phyloP scores from a whole-genome alignment of 2,113 vertebrate species.

The Gracilinanus agilis region DNA sequence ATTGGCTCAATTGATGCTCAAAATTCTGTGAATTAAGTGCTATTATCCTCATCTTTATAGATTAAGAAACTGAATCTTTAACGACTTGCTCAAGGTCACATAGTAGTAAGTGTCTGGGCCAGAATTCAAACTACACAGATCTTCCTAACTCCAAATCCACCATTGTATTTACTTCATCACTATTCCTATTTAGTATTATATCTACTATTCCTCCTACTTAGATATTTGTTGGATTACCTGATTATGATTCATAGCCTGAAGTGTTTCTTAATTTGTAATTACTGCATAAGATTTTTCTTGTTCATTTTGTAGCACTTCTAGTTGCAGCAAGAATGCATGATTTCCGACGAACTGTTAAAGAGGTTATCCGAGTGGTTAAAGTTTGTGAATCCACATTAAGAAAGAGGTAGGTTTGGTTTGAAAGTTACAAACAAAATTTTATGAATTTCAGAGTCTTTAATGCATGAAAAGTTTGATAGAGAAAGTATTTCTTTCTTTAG shows the following conservation, averaged over 20 bases:
- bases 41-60: neutral
- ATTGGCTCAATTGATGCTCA: neutral
- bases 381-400: constrained; percentile 95
- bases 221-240: neutral
- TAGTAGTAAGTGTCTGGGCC: neutral
- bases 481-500: neutral
- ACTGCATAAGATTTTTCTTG: constrained; percentile 46
- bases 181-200: neutral
- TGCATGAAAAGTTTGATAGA: neutral
- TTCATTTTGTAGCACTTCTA: constrained; percentile 89
- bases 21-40: neutral
- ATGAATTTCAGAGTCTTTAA: neutral
- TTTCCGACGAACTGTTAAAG: constrained; percentile 95
- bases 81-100: neutral
- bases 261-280: neutral
- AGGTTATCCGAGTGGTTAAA: constrained; percentile 95
- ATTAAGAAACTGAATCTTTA: neutral
- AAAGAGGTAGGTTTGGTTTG: constrained; percentile 90
- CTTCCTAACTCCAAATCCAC: neutral
- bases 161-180: neutral
- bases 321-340: constrained; percentile 97
- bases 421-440: neutral
- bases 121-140: neutral
- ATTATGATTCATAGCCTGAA: neutral
- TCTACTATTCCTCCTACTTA: neutral